These are phyloP conservation scores for Tachuris rubrigastra DNA, from an alignment of 2,113 vertebrate species.

Conservation along the genomic window DNA sequence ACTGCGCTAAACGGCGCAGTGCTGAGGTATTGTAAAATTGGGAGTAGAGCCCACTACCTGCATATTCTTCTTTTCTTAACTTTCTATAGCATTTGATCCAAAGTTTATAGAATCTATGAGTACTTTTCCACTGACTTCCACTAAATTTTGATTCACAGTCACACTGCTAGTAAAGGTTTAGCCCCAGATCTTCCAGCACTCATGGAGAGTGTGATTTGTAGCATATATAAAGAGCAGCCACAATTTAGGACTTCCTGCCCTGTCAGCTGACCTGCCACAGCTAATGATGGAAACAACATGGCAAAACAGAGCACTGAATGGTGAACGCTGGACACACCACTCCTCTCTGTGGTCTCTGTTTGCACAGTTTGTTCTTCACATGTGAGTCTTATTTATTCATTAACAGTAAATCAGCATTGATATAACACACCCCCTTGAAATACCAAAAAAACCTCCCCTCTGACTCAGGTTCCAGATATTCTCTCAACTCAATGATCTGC, in stretches of 20 bases:
- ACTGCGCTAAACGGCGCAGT: background rate
- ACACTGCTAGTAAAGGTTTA: background rate
- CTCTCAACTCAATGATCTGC: background rate
- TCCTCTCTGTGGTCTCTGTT: background rate
- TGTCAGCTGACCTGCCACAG: background rate
- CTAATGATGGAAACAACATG: background rate
- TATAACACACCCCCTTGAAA: background rate
- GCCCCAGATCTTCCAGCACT: background rate
- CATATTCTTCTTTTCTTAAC: background rate
- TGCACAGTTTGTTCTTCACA: background rate
- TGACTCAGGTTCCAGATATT: background rate
- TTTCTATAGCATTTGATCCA: background rate
- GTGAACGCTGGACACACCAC: fast-evolving
- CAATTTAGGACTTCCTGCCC: background rate
- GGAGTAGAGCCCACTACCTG: background rate
- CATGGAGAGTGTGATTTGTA: background rate
- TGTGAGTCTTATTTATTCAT: background rate
- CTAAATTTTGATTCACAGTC: background rate
- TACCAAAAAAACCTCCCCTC: background rate
- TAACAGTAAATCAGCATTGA: background rate
- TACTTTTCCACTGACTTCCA: background rate
- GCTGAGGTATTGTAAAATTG: background rate
- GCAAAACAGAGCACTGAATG: background rate
- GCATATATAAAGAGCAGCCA: background rate
- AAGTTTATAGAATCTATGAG: background rate